Evolutionary conservation across 37 sponge, comb jelly and placozoan genomes (phyloP).

Genomic region (Haliclona indistincta): DNA sequence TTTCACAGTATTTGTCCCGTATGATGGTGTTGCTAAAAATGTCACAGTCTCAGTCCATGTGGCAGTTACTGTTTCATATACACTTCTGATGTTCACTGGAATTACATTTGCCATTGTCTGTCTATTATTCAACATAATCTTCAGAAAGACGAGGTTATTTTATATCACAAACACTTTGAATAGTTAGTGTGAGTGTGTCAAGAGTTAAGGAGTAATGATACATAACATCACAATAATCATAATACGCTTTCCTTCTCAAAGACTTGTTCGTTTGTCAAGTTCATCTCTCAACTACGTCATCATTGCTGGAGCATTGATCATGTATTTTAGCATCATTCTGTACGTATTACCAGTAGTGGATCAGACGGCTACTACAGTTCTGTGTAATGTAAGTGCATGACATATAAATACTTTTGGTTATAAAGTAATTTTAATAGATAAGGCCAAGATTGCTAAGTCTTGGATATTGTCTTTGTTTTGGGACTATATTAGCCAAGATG

Average conservation of each 20-base stretch:
- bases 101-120: conserved; percentile 44
- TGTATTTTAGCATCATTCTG: conserved; percentile 28
- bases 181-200: not conserved
- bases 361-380: not conserved
- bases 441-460: conserved; percentile 37
- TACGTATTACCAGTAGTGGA: conserved; percentile 7
- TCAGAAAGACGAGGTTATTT: conserved; percentile 40
- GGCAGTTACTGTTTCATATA: conserved; percentile 30
- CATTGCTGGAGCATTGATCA: conserved; percentile 41
- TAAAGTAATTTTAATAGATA: not conserved
- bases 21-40: conserved; percentile 35
- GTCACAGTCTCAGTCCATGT: conserved; percentile 22
- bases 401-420: not conserved
- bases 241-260: not conserved
- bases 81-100: conserved; percentile 21
- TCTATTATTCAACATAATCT: conserved; percentile 43
- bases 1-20: conserved; percentile 18
- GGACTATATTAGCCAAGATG: conserved; percentile 60
- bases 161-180: not conserved
- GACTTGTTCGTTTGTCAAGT: conserved; percentile 31
- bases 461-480: conserved; percentile 65
- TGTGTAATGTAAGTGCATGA: conserved; percentile 41
- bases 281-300: conserved; percentile 47
- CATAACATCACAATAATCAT: not conserved
- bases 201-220: not conserved